These are phyloP conservation scores for Molothrus ater DNA, from an alignment of 2,797 vertebrate genomes.

Conservation along the genomic window DNA sequence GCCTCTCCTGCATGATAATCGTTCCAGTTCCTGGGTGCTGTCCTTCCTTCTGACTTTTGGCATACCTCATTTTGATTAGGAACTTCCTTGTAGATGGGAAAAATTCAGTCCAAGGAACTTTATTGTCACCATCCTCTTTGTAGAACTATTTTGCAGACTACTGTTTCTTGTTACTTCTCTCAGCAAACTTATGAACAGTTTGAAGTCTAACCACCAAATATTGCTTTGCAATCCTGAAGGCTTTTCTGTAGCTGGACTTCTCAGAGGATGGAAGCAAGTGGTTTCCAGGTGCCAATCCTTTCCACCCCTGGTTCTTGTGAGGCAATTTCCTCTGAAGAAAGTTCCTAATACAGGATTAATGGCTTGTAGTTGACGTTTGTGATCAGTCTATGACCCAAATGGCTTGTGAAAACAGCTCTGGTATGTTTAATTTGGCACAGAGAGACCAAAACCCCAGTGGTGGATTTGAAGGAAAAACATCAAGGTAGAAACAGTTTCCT, in stretches of 20 bases:
- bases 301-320: not conserved
- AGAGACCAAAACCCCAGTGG: not conserved
- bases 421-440: slow-evolving; percentile 8
- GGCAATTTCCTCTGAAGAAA: not conserved
- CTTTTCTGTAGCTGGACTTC: not conserved
- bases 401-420: not conserved
- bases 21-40: not conserved
- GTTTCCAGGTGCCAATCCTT: not conserved
- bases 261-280: not conserved
- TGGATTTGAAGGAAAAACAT: not conserved
- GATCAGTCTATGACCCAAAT: not conserved
- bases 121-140: not conserved
- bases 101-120: not conserved
- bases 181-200: not conserved
- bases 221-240: not conserved
- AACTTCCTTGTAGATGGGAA: not conserved
- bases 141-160: not conserved
- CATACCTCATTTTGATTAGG: not conserved
- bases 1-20: not conserved
- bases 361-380: not conserved
- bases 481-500: not conserved
- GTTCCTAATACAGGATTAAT: not conserved
- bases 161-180: not conserved
- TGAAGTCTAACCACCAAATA: not conserved
- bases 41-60: not conserved